Conservation (phyloP, 2,113 vertebrate species). For the Uropsilus gracilis region DNA sequence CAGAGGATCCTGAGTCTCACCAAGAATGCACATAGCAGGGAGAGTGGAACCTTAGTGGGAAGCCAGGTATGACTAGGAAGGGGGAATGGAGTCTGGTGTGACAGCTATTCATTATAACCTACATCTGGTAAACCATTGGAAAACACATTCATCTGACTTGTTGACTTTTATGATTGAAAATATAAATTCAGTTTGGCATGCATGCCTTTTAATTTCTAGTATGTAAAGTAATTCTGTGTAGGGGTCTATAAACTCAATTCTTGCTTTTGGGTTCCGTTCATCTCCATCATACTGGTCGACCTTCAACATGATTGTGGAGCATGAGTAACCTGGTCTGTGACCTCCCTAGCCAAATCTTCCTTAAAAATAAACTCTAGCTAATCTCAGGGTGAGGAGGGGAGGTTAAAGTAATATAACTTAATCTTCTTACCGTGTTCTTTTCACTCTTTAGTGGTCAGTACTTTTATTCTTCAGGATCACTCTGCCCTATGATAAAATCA, state of each 20-base stretch:
- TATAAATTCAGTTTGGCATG: not conserved
- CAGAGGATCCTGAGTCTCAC: no score
- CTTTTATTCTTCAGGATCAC: not conserved
- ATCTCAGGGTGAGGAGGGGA: not conserved
- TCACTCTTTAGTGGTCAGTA: not conserved
- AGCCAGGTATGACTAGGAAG: no score
- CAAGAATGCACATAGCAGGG: no score
- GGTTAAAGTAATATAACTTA: not conserved
- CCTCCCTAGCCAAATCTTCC: not conserved
- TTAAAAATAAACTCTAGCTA: not conserved
- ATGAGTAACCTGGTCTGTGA: not conserved
- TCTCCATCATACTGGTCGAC: not conserved
- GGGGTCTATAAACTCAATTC: not conserved
- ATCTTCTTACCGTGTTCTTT: not conserved
- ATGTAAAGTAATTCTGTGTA: not conserved
- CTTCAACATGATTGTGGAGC: not conserved
- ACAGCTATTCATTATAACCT: no score
- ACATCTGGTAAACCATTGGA: no score
- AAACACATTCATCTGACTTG: not conserved
- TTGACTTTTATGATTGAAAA: slow-evolving; percentile 16
- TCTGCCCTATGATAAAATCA: not conserved
- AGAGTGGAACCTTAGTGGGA: no score
- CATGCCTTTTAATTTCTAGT: not conserved
- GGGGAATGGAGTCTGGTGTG: no score
- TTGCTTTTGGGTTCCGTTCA: not conserved